Percentiles rank a stretch among this genome's conserved stretches.
phyloP scores from a whole-genome alignment of 2,797 vertebrate species.

The Phalanger gymnotis region DNA sequence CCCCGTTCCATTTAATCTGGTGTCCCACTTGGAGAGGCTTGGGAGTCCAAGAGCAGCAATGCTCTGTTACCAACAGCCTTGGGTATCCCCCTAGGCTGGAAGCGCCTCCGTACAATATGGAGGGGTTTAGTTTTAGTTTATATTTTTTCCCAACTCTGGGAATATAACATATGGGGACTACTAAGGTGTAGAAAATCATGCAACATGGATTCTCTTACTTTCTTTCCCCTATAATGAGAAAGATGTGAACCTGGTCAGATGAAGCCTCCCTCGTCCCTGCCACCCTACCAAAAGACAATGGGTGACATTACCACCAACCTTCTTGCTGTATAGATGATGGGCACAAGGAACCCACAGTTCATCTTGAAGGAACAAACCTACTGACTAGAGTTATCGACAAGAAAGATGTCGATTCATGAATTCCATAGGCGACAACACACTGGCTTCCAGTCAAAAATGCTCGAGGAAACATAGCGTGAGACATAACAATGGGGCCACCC shows the following conservation, averaged over 20 bases:
- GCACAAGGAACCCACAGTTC: neutral
- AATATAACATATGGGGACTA: conserved; percentile 38
- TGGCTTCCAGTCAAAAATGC: conserved; percentile 42
- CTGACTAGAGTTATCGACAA: conserved; percentile 41
- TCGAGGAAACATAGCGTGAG: conserved; percentile 28
- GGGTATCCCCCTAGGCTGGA: conserved; percentile 35
- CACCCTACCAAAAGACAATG: conserved; percentile 50
- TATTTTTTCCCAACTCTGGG: conserved; percentile 30
- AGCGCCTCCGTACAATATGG: conserved; percentile 35
- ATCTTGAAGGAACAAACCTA: conserved; percentile 49
- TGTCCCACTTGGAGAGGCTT: conserved; percentile 31
- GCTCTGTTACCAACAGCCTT: conserved; percentile 36
- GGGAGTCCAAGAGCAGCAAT: conserved; percentile 31
- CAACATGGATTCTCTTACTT: conserved; percentile 43
- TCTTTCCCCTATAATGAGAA: conserved; percentile 54
- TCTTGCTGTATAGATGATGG: conserved; percentile 47
- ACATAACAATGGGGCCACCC: conserved; percentile 44
- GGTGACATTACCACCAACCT: conserved; percentile 47
- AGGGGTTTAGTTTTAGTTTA: conserved; percentile 51
- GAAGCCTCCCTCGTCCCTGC: conserved; percentile 42
- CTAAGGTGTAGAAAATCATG: conserved; percentile 45
- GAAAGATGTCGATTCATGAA: conserved; percentile 44
- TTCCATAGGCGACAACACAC: conserved; percentile 21
- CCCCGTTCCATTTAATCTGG: conserved; percentile 45
- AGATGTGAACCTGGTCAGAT: conserved; percentile 55